Evolutionary conservation across 2,888 invertebrate genomes (phyloP), one percentile per base, ranked within the genome.

Genomic region (Cantharis lateralis): DNA sequence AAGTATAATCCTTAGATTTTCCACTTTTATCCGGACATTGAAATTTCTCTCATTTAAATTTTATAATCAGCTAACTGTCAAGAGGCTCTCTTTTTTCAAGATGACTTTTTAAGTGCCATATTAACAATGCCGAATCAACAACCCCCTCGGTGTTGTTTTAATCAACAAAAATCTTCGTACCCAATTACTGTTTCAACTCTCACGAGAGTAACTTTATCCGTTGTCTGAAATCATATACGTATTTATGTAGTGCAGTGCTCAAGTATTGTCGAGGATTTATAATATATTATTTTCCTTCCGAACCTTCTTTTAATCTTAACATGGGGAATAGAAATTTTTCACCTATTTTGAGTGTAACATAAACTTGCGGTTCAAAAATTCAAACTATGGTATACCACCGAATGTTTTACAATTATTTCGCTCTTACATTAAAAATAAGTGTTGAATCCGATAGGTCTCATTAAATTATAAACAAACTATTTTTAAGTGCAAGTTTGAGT

Each of bases 161-260:
- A 84, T 84, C 84, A 84, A 84, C 83, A 84, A 82, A 83, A 84
- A 83, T 84, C 82, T 83, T 83, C 83, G 82, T 82, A 83, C 83
- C 83, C 84, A 84, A 84, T 84, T 84, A 84, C 84, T 83, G 82
- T 82, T 84, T 82, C 81, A 82, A 83, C 81, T 82, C 84, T 78
- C 84, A 64, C 75, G 84, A 80, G 84, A 81, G 79, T 79, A 81
- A 81, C 83, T 82, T 83, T 81, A 83, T 82, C 81, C 63, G 16
- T 13, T n/a, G n/a, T 13, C 48, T 48, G n/a, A 48, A 48, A 48
- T 13, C 48, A n/a, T n/a, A n/a, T 48, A 48, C n/a, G 48, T 48
- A n/a, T n/a, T n/a, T 48, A 48, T 48, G 48, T 48, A 24, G 24
- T 24, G 24, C 24, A 24, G 9, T 24, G 24, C 24, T n/a, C n/a